These are phyloP conservation scores for Apostichopus leukothele DNA, from an alignment of 53 echinoderm and acorn worm genomes.

Conservation along the genomic window DNA sequence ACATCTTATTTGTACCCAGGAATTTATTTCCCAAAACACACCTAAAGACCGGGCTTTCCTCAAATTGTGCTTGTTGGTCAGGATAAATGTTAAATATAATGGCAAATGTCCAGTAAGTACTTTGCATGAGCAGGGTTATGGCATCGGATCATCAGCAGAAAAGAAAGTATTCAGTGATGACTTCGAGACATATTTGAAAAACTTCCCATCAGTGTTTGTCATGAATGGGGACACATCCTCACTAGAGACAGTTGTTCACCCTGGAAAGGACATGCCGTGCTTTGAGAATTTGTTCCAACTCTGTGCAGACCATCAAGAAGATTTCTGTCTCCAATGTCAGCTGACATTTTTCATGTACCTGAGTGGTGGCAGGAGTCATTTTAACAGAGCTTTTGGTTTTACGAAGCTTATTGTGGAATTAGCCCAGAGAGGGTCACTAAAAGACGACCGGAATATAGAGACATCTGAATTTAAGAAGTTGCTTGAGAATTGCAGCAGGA, in stretches of 20 bases:
- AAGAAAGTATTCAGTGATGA: background rate
- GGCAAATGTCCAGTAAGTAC: background rate
- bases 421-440: background rate
- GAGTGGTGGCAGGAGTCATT: background rate
- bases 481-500: background rate
- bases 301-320: background rate
- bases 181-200: background rate
- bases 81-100: background rate
- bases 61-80: slow-evolving; percentile 3
- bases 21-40: slow-evolving; percentile 22
- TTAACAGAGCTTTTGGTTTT: background rate
- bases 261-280: slow-evolving; percentile 2
- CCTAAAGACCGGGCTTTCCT: background rate
- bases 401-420: background rate
- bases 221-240: background rate
- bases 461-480: background rate
- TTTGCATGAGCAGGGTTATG: background rate
- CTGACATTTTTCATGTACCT: background rate
- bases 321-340: background rate
- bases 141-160: background rate
- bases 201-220: background rate
- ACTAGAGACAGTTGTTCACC: background rate
- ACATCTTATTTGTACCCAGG: slow-evolving; percentile 1
- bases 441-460: background rate
- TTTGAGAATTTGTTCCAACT: background rate